A percentile compares a stretch with the other conserved stretches of the same genome.
These are phyloP conservation scores for Pharmacophagus antenor DNA, from an alignment of 2,888 invertebrate species.

Conservation along the genomic window DNA sequence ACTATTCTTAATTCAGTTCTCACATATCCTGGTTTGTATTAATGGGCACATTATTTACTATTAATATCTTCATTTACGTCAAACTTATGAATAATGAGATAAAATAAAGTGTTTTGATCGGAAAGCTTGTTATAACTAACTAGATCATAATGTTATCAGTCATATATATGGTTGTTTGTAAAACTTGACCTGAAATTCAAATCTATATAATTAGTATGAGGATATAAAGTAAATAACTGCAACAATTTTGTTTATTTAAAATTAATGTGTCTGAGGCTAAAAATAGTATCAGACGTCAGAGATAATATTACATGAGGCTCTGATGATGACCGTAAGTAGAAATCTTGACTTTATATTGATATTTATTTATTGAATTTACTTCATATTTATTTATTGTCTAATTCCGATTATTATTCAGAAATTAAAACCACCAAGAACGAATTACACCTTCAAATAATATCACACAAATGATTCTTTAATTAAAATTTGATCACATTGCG, in stretches of 20 bases:
- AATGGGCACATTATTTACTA: conserved; percentile 13
- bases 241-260: background rate
- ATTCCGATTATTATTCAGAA: no score
- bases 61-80: conserved; percentile 20
- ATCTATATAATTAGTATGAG: background rate
- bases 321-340: background rate
- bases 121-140: conserved; percentile 7
- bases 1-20: no score
- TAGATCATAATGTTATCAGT: conserved; percentile 14
- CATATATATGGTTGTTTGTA: background rate
- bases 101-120: conserved; percentile 12
- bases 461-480: no score
- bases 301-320: background rate
- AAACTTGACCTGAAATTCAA: conserved; percentile 14
- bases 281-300: background rate
- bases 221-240: background rate
- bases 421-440: no score
- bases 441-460: no score
- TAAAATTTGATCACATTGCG: no score
- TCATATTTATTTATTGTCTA: no score
- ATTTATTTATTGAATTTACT: no score
- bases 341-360: background rate
- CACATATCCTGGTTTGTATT: background rate
- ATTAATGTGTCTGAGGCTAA: background rate
- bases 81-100: conserved; percentile 19